Base-by-base conservation (phyloP, 2,888 invertebrate species). In the Seladonia tumulorum region DNA sequence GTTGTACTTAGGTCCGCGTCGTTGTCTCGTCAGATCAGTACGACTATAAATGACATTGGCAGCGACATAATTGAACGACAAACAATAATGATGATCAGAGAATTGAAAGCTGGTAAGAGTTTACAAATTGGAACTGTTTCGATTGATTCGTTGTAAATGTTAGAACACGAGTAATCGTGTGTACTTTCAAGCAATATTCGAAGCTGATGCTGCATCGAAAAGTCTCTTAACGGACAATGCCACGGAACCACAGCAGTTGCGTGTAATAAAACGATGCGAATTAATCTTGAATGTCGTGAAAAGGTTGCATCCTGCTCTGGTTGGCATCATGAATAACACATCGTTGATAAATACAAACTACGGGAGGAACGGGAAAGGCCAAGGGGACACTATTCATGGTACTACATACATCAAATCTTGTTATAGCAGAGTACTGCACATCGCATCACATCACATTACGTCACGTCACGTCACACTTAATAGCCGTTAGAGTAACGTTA, bases 191-290 rank as follows among this genome's bases (percentile, higher is more conserved):
- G 95, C 94, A 5, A 95, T 94, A 86, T 94, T 90, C 77, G 95
- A 95, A 88, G 91, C 93, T 49, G 92, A 94, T 74, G 90, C 90
- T 73, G 94, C 94, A 4, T 92, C 95, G 1, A 94, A 95, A 77
- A 92, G 88, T 63, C 88, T 94, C 16, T 86, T 94, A 12, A 78
- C 87, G 8, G 92, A 93, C 45, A 94, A 93, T 77, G 92, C 93
- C 16, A 94, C 95, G 18, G 93, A 94, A 79, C 93, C 94, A 8
- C 94, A 94, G 78, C 95, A 95, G 83, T 87, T 95, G 49, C 87
- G 95, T 45, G 94, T 95, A 0, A 94, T 95, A 45, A 95, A 94
- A 87, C 91, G 95, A 14, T 95, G 95, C 80, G 95, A 94, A 88
- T 86, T 95, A 42, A 90, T 95, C 83, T 79, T 94, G 1, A 94